Evolutionary conservation across 2,888 invertebrate genomes (phyloP).

Genomic region (Aricia artaxerxes): DNA sequence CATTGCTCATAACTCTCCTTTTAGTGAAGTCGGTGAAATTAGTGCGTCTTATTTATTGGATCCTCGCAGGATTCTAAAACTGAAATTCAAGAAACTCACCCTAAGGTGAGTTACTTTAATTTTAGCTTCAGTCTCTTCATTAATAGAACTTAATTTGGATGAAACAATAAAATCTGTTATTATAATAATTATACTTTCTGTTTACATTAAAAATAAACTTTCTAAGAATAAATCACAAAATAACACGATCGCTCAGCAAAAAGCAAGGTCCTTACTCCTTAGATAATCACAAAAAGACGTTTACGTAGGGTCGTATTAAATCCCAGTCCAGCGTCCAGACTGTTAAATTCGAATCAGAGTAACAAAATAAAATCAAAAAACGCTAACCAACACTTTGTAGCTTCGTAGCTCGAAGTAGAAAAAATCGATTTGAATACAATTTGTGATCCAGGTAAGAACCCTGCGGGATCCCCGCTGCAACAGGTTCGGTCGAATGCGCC

Average conservation of each 20-base stretch:
- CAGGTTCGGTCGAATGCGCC: conserved; percentile 37
- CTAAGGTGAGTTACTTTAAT: too few species aligned
- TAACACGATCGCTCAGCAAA: background rate
- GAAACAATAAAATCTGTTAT: too few species aligned
- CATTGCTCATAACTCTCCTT: background rate
- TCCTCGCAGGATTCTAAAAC: too few species aligned
- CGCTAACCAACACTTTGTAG: background rate
- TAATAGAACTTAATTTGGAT: too few species aligned
- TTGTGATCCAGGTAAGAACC: conserved; percentile 35
- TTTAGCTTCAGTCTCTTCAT: too few species aligned
- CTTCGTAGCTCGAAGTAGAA: background rate
- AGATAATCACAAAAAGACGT: background rate
- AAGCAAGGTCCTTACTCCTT: background rate
- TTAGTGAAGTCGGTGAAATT: background rate
- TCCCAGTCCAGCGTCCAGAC: background rate
- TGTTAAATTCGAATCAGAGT: background rate
- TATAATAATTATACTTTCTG: too few species aligned
- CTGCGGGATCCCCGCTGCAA: conserved; percentile 38
- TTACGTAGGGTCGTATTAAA: too few species aligned
- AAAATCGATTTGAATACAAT: conserved; percentile 18
- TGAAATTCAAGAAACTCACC: too few species aligned
- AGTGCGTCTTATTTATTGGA: too few species aligned
- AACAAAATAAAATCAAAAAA: background rate
- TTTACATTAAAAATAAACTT: too few species aligned
- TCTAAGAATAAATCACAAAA: too few species aligned